Percentiles rank a stretch among this genome's conserved stretches.
Conservation (phyloP, 2,113 vertebrate genomes). For the Psittacula cyanocephala region DNA sequence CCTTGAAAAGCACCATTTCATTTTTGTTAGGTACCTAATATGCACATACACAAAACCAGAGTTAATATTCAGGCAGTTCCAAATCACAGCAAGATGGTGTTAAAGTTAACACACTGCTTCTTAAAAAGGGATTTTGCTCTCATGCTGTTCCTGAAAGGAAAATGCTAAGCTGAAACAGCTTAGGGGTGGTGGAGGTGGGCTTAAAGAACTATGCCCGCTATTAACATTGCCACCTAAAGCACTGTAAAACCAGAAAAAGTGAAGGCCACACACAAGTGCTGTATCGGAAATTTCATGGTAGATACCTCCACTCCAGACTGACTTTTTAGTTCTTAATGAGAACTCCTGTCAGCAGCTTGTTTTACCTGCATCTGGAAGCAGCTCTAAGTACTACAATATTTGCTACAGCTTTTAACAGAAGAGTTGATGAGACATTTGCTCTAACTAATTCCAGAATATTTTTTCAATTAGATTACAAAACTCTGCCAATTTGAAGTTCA, state of each 20-base stretch:
- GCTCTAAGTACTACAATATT: neutral
- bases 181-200: neutral
- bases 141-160: neutral
- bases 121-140: neutral
- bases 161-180: neutral
- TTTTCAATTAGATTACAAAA: neutral
- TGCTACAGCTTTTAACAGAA: neutral
- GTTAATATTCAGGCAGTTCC: neutral
- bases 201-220: neutral
- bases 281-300: neutral
- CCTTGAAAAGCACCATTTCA: slow-evolving; percentile 60
- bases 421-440: neutral
- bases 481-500: neutral
- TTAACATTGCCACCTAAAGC: neutral
- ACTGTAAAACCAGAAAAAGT: neutral
- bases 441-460: neutral
- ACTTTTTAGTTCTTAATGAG: neutral
- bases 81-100: neutral
- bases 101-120: neutral
- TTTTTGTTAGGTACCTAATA: slow-evolving; percentile 5
- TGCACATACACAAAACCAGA: neutral
- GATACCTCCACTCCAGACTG: neutral
- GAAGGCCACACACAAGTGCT: neutral
- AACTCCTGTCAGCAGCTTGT: neutral
- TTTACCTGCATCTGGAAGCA: neutral